Conservation (phyloP, 2,888 invertebrate genomes). For the Anaspis maculata region DNA sequence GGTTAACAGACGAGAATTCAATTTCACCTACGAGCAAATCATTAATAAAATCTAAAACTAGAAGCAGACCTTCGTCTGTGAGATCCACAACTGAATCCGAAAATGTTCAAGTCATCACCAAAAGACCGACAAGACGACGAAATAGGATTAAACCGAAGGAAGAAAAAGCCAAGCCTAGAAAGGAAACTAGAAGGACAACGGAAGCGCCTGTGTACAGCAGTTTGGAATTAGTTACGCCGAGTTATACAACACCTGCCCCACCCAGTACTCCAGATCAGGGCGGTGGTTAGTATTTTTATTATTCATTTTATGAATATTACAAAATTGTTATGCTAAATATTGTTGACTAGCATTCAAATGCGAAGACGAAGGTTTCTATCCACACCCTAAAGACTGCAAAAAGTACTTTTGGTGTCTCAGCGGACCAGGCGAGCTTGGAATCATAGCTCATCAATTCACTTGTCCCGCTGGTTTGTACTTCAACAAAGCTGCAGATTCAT, state of each 20-base stretch:
- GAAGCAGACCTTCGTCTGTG: slow-evolving; percentile 23
- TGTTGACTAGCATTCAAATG: slow-evolving; percentile 71
- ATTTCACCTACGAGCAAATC: slow-evolving; percentile 33
- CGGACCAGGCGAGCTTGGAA: slow-evolving; percentile 79
- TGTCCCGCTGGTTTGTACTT: slow-evolving; percentile 83
- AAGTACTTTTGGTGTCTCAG: slow-evolving; percentile 94
- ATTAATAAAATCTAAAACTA: slow-evolving; percentile 31
- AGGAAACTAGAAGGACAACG: slow-evolving; percentile 34
- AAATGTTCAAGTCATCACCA: too few species aligned
- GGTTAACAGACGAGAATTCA: slow-evolving; percentile 36
- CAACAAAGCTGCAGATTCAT: slow-evolving; percentile 85
- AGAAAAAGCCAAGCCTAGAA: slow-evolving; percentile 9
- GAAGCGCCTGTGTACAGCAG: slow-evolving; percentile 46
- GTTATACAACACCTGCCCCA: slow-evolving; percentile 64
- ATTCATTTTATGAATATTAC: background rate
- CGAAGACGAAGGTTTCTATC: slow-evolving; percentile 87
- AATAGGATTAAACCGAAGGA: slow-evolving; percentile 21
- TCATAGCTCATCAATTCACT: slow-evolving; percentile 87
- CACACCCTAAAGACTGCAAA: slow-evolving; percentile 86
- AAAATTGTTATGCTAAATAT: background rate
- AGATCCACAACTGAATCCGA: too few species aligned
- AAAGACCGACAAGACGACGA: slow-evolving; percentile 4
- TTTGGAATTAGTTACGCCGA: slow-evolving; percentile 37
- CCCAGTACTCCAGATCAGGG: slow-evolving; percentile 88
- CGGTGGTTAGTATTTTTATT: slow-evolving; percentile 56